These are phyloP conservation scores for Ctenomys sociabilis DNA, from an alignment of 2,113 vertebrate species.

Conservation along the genomic window DNA sequence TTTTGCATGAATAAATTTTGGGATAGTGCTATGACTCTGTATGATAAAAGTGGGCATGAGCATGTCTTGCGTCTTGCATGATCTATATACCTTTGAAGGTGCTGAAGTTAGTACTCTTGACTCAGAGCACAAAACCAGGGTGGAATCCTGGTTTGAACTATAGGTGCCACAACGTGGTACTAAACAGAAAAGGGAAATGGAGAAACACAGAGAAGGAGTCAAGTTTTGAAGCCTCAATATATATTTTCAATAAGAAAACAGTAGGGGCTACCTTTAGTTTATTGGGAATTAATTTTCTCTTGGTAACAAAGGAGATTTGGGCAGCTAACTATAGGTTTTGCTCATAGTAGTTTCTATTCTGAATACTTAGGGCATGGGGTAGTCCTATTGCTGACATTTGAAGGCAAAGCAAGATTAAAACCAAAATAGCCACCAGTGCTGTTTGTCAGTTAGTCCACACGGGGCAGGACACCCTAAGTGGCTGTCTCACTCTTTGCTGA, in stretches of 20 bases:
- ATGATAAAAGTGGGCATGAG: neutral
- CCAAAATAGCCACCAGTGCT: neutral
- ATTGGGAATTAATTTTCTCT: neutral
- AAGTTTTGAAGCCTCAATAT: neutral
- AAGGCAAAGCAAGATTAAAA: neutral
- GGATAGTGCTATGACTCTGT: neutral
- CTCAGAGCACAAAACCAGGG: neutral
- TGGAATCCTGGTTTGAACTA: neutral
- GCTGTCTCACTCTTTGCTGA: neutral
- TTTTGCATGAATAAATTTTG: neutral
- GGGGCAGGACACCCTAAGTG: neutral
- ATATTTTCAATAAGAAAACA: neutral
- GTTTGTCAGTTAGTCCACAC: neutral
- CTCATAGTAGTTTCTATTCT: neutral
- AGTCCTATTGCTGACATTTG: neutral
- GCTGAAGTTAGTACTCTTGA: neutral
- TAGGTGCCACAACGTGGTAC: neutral
- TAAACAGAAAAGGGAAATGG: neutral
- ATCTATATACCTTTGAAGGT: neutral
- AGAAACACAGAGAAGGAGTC: neutral
- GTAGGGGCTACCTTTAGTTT: neutral
- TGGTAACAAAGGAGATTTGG: neutral
- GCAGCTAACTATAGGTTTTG: neutral
- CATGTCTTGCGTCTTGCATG: neutral
- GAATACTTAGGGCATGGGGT: neutral